Conservation (phyloP, 2,113 vertebrate genomes). For the Arizona elegans region DNA sequence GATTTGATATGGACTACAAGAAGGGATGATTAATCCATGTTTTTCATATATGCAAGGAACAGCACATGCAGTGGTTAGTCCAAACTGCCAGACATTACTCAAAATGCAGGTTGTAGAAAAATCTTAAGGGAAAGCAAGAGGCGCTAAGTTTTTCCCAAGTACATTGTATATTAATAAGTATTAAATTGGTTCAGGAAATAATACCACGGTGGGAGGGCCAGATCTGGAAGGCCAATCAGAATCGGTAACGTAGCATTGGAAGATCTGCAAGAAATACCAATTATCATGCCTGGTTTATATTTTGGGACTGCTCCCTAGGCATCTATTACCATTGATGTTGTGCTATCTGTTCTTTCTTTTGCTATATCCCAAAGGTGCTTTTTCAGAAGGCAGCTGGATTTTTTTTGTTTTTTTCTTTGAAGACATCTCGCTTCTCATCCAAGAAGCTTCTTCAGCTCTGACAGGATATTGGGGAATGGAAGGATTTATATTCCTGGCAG, state of each 20-base stretch:
- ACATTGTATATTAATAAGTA: not conserved
- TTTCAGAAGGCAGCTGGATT: too few species aligned
- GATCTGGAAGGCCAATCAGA: not conserved
- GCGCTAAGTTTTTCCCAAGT: not conserved
- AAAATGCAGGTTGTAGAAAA: not conserved
- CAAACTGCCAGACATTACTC: not conserved
- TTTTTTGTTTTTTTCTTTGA: too few species aligned
- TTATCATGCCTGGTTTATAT: too few species aligned
- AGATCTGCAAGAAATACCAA: too few species aligned
- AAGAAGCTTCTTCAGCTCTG: too few species aligned
- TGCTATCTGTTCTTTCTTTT: too few species aligned
- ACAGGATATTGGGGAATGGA: too few species aligned
- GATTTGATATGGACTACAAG: not conserved
- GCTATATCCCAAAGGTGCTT: too few species aligned
- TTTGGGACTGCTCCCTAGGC: too few species aligned
- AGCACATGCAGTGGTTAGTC: not conserved
- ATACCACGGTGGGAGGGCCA: not conserved
- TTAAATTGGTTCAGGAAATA: not conserved
- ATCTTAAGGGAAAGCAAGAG: not conserved
- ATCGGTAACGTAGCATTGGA: not conserved
- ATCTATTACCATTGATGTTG: too few species aligned
- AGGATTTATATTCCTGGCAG: too few species aligned
- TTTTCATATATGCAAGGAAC: not conserved
- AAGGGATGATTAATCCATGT: not conserved
- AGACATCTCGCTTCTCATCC: too few species aligned